phyloP scores from a whole-genome alignment of 2,113 vertebrate genomes.

The Gymnarchus niloticus region DNA sequence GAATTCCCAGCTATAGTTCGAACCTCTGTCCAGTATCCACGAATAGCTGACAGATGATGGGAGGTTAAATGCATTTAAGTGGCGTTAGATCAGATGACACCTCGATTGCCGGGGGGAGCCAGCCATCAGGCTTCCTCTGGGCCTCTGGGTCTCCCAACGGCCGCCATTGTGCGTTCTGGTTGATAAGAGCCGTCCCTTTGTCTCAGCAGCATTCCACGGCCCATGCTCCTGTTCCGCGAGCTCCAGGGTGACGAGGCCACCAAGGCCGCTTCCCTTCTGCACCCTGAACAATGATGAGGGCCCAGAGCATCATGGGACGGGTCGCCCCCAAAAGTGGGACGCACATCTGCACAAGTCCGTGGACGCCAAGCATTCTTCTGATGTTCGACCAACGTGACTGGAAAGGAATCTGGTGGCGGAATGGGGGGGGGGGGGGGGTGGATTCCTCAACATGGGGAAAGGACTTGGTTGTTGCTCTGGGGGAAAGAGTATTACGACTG shows the following conservation, averaged over 20 bases:
- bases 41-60: neutral
- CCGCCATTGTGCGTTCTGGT: neutral
- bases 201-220: neutral
- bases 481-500: too few relatives aligned
- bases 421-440: neutral
- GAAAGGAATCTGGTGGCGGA: too few relatives aligned
- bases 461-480: neutral
- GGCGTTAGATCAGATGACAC: neutral
- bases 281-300: neutral
- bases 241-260: neutral
- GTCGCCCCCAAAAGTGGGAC: neutral
- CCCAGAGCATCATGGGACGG: neutral
- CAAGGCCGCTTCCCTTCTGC: conserved; percentile 3
- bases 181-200: conserved; percentile 21
- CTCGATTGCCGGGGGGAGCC: neutral
- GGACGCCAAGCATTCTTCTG: neutral
- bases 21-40: neutral
- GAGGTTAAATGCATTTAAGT: neutral
- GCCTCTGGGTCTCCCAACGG: neutral
- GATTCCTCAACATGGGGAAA: conserved; percentile 18
- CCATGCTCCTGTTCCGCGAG: neutral
- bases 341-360: neutral
- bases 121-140: conserved; percentile 6
- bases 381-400: neutral
- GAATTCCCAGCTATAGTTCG: neutral